These are phyloP conservation scores for Burhinus bistriatus DNA, from an alignment of 2,113 vertebrate species.

Conservation along the genomic window DNA sequence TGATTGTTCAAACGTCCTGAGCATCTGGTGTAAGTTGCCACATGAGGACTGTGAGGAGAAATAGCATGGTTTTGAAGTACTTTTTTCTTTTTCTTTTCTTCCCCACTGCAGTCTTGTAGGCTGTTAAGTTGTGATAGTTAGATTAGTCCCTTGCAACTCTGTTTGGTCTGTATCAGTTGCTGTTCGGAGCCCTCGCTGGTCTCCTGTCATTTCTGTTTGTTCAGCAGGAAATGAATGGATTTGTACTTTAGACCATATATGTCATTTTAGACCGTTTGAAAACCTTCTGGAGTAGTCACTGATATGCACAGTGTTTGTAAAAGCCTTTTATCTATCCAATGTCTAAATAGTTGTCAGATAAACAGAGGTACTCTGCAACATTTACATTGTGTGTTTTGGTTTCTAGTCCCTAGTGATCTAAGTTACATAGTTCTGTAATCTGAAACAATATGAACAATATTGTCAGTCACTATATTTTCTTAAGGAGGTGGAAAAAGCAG, in stretches of 20 bases:
- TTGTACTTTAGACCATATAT: background rate
- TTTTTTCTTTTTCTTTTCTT: background rate
- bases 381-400: background rate
- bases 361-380: background rate
- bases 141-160: background rate
- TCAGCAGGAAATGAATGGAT: background rate
- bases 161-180: background rate
- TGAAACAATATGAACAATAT: background rate
- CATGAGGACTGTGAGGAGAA: background rate
- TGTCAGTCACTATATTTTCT: rapidly evolving
- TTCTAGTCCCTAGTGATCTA: background rate
- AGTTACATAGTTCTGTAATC: background rate
- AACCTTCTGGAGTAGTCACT: background rate
- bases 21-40: background rate
- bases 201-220: background rate
- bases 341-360: background rate
- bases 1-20: background rate
- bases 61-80: background rate
- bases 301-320: background rate
- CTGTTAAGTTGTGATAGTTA: background rate
- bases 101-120: background rate
- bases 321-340: background rate
- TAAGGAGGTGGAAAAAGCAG: background rate
- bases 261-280: background rate
- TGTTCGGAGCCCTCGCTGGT: background rate